Base-by-base conservation (phyloP, 1,140 invertebrate species). In the Nasonia vitripennis region DNA sequence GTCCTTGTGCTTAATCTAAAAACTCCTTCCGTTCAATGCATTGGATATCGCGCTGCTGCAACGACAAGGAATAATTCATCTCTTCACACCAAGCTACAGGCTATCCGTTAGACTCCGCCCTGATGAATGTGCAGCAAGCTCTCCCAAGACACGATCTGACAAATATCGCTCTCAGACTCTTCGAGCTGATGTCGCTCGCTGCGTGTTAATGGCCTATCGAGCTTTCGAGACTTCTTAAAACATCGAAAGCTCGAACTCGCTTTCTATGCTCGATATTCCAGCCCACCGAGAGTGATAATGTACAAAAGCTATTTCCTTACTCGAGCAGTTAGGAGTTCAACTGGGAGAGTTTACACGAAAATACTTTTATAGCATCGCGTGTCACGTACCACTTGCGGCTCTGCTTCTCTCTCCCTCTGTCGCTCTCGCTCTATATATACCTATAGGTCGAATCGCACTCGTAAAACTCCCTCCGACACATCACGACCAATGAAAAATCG, bases 351-450 rank as follows among this genome's bases (percentile, higher is more conserved):
- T 81, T 27, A 68, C 37, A 82, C 81, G 34, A 74, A 83, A 83
- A 83, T 83, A 83, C 55, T 83, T 83, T 78, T 77, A 78, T 67
- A 75, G 71, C 81, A 62, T 75, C 14, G 23, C 48, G 20, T 83
- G 81, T 83, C 81, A 41, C 34, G 55, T 67, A 68, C 20, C 34
- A 48, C 73, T 62, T 48, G 73, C 37, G 34, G 67, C 81, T 68
- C 62, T 20, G 14, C 20, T 62, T 62, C 5, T 62, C 17, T n/a
- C 4, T 45, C 6, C 1, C 20, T 62, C 20, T 62, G 1, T n/a
- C 55, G 27, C 27, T 27, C 1, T 27, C 27, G 27, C 27, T 27
- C 27, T 27, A 27, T 62, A 20, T 20, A 62, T 2, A 14, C 17
- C 55, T 5, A 62, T 83, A 68, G 23, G 31, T 45, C 20, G 81